Conservation (phyloP, 2,113 vertebrate species). For the Burhinus oedicnemus region DNA sequence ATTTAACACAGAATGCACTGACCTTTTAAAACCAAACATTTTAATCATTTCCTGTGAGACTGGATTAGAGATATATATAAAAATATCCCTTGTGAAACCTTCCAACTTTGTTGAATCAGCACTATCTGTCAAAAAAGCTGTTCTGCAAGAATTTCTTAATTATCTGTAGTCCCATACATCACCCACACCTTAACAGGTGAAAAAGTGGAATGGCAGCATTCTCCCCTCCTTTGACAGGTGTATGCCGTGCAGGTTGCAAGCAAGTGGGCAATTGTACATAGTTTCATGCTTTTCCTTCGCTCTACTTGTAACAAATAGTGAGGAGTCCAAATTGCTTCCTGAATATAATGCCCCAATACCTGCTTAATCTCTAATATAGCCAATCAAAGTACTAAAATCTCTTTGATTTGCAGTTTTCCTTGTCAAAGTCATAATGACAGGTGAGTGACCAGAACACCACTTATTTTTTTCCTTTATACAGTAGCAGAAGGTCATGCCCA, state of each 20-base stretch:
- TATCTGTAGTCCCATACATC: background rate
- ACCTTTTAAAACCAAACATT: constrained; percentile 30
- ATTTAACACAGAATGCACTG: background rate
- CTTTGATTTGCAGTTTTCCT: background rate
- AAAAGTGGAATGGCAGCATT: background rate
- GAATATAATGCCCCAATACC: background rate
- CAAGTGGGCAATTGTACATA: background rate
- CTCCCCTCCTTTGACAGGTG: background rate
- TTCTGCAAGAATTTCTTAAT: background rate
- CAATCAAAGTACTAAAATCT: background rate
- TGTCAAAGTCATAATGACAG: background rate
- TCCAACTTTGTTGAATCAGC: background rate
- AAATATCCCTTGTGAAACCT: background rate
- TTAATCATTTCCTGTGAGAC: background rate
- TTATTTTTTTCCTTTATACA: background rate
- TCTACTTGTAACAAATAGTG: background rate
- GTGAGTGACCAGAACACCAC: background rate
- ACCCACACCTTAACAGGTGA: background rate
- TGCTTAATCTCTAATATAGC: background rate
- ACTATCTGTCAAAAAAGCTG: background rate
- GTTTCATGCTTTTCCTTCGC: background rate
- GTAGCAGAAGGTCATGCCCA: background rate
- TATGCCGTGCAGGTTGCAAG: background rate
- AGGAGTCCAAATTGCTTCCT: background rate
- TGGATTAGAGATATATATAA: background rate